phyloP scores from a whole-genome alignment of 2,113 vertebrate genomes.

The Limanda limanda region DNA sequence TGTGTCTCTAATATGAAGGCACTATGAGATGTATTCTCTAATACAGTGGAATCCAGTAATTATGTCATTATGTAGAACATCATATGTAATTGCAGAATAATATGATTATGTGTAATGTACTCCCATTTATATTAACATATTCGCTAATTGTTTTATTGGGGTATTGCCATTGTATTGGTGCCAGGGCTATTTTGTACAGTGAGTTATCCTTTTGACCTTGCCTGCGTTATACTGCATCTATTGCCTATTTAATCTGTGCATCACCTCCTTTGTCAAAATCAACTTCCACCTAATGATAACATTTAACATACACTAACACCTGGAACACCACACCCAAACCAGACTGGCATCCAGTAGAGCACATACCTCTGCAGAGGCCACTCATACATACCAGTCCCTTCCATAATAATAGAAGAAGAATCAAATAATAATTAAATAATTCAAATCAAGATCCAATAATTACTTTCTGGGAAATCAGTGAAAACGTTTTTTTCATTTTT shows the following conservation, averaged over 20 bases:
- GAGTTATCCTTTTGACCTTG: neutral
- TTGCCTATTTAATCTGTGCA: too few relatives aligned
- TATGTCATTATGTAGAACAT: neutral
- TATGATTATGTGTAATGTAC: neutral
- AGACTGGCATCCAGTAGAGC: too few relatives aligned
- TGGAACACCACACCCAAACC: too few relatives aligned
- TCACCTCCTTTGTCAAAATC: too few relatives aligned
- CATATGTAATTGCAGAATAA: neutral
- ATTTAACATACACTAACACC: neutral
- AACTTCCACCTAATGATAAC: neutral
- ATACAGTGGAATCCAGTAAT: neutral
- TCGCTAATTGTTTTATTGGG: neutral
- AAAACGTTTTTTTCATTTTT: too few relatives aligned
- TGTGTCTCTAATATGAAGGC: neutral
- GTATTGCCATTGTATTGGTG: neutral
- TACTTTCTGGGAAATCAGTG: too few relatives aligned
- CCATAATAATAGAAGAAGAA: too few relatives aligned
- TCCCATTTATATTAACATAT: neutral
- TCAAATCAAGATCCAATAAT: too few relatives aligned
- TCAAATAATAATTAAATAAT: too few relatives aligned
- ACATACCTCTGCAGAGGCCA: too few relatives aligned
- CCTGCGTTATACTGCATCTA: neutral
- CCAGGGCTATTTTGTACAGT: neutral
- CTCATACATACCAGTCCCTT: too few relatives aligned
- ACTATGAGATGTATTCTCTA: neutral